These are phyloP conservation scores for Nycticryphes semicollaris DNA, from an alignment of 2,113 vertebrate genomes.

Conservation along the genomic window DNA sequence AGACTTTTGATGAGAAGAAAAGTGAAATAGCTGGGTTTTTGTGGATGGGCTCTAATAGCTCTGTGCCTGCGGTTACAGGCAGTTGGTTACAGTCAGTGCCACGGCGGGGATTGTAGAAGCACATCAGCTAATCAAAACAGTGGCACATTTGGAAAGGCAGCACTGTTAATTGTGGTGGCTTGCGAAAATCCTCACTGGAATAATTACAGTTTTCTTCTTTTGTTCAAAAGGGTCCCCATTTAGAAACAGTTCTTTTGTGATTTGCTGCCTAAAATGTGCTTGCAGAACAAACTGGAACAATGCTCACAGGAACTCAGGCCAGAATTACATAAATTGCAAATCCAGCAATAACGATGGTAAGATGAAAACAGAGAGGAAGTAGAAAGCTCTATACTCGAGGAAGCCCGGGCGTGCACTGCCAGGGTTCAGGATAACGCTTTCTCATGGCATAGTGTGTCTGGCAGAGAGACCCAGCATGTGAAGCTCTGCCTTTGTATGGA, in stretches of 20 bases:
- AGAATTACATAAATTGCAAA: neutral
- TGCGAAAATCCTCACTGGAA: slow-evolving; percentile 42
- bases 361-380: neutral
- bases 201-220: slow-evolving; percentile 44
- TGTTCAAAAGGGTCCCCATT: slow-evolving; percentile 31
- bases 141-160: slow-evolving; percentile 33
- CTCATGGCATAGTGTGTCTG: neutral
- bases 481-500: neutral
- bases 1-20: neutral
- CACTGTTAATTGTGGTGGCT: slow-evolving; percentile 40
- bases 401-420: neutral
- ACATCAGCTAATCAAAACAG: slow-evolving; percentile 40
- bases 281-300: neutral
- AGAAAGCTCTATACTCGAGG: neutral
- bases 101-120: neutral
- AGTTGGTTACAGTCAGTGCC: slow-evolving; percentile 11
- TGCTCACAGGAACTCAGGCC: neutral
- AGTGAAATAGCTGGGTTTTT: slow-evolving; percentile 6
- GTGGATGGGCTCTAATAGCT: slow-evolving; percentile 28
- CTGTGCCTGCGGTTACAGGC: neutral
- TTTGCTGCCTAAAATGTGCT: slow-evolving; percentile 14
- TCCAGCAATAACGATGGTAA: neutral
- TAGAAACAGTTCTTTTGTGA: slow-evolving; percentile 35
- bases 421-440: neutral
- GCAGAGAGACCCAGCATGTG: neutral